Evolutionary conservation across 2,888 invertebrate species (phyloP).

Genomic region (Agonum fuliginosum): DNA sequence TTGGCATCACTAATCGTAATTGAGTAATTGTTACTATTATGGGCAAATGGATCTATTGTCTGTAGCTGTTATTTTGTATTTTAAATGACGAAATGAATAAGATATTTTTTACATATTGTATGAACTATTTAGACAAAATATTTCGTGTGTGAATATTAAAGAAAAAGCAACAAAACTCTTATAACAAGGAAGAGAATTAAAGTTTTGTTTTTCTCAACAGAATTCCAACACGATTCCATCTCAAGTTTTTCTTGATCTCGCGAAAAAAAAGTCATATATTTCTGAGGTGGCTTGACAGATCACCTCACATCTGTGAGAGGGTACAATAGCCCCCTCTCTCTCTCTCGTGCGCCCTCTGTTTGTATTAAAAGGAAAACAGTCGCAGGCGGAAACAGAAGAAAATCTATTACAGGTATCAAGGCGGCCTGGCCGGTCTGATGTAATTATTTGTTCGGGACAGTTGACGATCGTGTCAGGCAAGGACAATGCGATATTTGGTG

Average conservation of each 20-base stretch:
- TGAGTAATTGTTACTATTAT: no score
- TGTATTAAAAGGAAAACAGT: constrained; percentile 56
- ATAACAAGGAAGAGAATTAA: constrained; percentile 12
- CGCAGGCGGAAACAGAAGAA: constrained; percentile 46
- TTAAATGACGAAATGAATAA: no score
- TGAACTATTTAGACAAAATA: no score
- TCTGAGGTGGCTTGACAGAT: constrained; percentile 46
- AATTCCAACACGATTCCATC: constrained; percentile 43
- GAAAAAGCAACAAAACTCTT: not conserved
- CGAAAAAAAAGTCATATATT: constrained; percentile 54
- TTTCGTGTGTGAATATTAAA: not conserved
- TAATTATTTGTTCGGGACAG: constrained; percentile 53
- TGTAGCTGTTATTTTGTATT: no score
- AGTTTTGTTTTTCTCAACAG: constrained; percentile 25
- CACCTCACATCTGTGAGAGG: constrained; percentile 32
- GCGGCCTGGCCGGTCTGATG: constrained; percentile 38
- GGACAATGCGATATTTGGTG: constrained; percentile 49
- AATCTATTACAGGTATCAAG: constrained; percentile 56
- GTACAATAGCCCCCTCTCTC: not conserved
- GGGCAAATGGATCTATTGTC: no score
- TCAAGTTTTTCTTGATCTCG: constrained; percentile 40
- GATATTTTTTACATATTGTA: no score
- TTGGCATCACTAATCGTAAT: no score
- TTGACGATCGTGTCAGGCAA: constrained; percentile 39
- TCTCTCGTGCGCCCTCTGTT: not conserved